Evolutionary conservation across 2,888 invertebrate species (phyloP), one percentile per base, ranked within the genome.

Genomic region (Diarsia dahlii): DNA sequence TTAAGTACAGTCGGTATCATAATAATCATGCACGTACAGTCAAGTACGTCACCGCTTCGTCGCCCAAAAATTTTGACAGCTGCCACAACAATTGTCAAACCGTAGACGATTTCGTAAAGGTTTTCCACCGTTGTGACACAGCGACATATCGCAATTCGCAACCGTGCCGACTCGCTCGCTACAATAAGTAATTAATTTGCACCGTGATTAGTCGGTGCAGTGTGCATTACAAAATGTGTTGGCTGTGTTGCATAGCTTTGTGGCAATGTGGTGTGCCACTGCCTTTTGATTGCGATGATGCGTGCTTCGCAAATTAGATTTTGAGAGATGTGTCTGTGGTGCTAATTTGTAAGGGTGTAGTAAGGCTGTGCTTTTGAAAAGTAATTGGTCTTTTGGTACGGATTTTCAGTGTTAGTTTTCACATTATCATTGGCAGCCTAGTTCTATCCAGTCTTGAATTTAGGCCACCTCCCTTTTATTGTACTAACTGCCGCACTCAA

Each of bases 141-240:
- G 69, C 81, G 80, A 84, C 84, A 81, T 89, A 84, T 83, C 81
- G 89, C 84, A 88, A 88, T 48, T 48, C 48, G 28, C 48, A 28
- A 56, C 72, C 76, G 81, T 70, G 67, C 76, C 71, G 74, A 46
- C 74, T 70, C 63, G 84, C 71, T 78, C 81, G 83, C 72, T 82
- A 89, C 86, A 87, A 86, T 87, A 84, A 84, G 70, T 81, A 87
- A 89, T 89, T 88, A 87, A 85, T 84, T 88, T 81, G 86, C 79
- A 82, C 81, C 65, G 78, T 76, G 85, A 88, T 90, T 90, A 90
- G 75, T 75, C 74, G 77, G 89, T 89, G 90, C 88, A 87, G 82
- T 78, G 80, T 81, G 82, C 86, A 66, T 71, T 80, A 79, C 86
- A 66, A 82, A 83, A 83, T 75, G 46, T 70, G 76, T 88, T 82